Percentiles rank a stretch among this genome's conserved stretches.
Evolutionary conservation across 2,113 vertebrate species (phyloP).

Genomic region (Henicopernis longicauda): DNA sequence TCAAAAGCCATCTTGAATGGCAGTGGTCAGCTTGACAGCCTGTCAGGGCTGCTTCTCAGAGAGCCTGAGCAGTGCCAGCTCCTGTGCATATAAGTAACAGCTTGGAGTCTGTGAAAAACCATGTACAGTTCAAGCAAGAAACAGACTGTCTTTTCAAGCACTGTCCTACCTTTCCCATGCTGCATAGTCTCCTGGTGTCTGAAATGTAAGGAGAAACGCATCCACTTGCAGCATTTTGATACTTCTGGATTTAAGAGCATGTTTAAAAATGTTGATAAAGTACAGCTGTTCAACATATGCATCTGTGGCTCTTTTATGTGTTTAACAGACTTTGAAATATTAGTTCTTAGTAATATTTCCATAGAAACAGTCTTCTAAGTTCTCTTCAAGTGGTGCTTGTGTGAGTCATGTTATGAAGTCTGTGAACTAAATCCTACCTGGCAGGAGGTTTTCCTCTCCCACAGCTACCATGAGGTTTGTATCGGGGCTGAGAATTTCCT

Average conservation of each 20-base stretch:
- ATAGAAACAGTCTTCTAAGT: neutral
- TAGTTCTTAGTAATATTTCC: neutral
- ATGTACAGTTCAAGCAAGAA: neutral
- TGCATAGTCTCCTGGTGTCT: neutral
- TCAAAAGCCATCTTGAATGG: neutral
- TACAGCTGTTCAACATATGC: neutral
- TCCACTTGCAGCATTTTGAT: neutral
- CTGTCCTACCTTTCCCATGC: neutral
- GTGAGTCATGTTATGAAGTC: neutral
- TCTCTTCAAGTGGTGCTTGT: neutral
- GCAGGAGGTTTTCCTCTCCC: neutral
- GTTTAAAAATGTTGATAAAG: neutral
- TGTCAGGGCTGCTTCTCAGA: slow-evolving; percentile 2
- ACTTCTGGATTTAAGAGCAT: neutral
- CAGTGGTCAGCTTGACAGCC: slow-evolving; percentile 11
- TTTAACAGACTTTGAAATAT: neutral
- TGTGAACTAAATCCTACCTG: neutral
- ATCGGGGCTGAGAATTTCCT: neutral
- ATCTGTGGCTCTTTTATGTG: neutral
- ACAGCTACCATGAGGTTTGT: neutral
- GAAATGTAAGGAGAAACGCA: neutral
- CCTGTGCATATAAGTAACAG: neutral
- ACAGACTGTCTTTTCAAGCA: neutral
- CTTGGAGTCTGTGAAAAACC: slow-evolving; percentile 3
- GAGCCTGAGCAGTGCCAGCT: neutral